phyloP scores from a whole-genome alignment of 2,797 vertebrate genomes.

The Sylvilagus floridanus region DNA sequence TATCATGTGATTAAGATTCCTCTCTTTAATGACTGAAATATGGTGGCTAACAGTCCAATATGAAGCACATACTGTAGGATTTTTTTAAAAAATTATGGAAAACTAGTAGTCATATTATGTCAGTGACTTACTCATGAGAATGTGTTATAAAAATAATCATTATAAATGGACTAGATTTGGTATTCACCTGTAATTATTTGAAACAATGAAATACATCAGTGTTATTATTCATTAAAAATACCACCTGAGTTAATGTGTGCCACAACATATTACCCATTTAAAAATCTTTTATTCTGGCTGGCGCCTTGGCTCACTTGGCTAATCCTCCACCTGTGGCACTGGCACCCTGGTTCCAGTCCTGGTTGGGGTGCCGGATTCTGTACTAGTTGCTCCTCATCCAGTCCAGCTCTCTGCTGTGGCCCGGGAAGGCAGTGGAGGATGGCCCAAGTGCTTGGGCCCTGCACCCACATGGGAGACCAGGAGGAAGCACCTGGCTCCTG shows the following conservation, averaged over 20 bases:
- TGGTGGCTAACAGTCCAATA: background rate
- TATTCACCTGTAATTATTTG: background rate
- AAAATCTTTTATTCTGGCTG: background rate
- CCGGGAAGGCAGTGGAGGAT: no score
- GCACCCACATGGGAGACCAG: no score
- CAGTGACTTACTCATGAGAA: background rate
- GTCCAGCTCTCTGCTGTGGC: no score
- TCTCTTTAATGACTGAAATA: slow-evolving; percentile 42
- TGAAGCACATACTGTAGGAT: background rate
- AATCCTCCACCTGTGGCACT: no score
- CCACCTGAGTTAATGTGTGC: background rate
- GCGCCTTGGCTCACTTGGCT: no score
- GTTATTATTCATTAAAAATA: background rate
- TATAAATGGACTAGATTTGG: background rate
- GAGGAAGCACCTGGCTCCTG: no score
- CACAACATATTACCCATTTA: background rate
- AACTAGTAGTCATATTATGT: background rate
- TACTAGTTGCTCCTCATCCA: no score
- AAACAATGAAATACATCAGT: background rate
- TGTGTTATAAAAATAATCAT: slow-evolving; percentile 2
- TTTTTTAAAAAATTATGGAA: background rate
- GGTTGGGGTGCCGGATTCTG: no score
- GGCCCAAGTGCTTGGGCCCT: no score
- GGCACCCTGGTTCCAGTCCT: no score
- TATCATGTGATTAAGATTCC: slow-evolving; percentile 69